Evolutionary conservation across 1,140 invertebrate genomes (phyloP), one percentile per base, ranked within the genome.

Genomic region (Bombus fervidus): DNA sequence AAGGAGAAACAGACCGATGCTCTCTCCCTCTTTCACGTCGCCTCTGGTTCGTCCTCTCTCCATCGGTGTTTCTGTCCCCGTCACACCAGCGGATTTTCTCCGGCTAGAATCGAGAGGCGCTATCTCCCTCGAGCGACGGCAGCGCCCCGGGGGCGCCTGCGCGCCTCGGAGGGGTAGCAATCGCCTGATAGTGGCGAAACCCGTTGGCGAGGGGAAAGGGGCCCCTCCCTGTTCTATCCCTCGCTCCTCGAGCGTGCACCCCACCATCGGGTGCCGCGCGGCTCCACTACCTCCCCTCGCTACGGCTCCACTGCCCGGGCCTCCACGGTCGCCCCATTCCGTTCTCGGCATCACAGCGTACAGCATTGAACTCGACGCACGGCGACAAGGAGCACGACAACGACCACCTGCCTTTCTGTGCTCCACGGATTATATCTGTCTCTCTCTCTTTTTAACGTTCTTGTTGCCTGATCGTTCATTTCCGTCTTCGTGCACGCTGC

Each of bases 221-320:
- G 79, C 88, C 86, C 83, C 87, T 87, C 86, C 83, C 83, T 86
- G 77, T 59, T 82, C 86, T 89, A 85, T 81, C 80, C 76, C 90
- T 86, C 87, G 86, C 86, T 81, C 76, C 81, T 83, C 64, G 71
- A 79, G 43, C 81, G 68, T 72, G 5, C 87, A 89, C 81, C 82
- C 88, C 89, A 91, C 87, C 85, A 81, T n/a, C 62, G 68, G 31
- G 88, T 73, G 43, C 75, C 90, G 88, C 83, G 80, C 79, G 81
- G 79, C 84, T 80, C 47, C 86, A 68, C 83, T 83, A 83, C 77
- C 89, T 86, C 89, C 85, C 87, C 91, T 92, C 92, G 91, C 93
- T 93, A 93, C 93, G 93, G 93, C 92, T 94, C 92, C 94, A 94
- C 95, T 95, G 95, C 95, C 94, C 95, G 94, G 94, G 95, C 93